Base-by-base conservation (phyloP, 92 coral and sea anemone species). In the Muricea muricata region DNA sequence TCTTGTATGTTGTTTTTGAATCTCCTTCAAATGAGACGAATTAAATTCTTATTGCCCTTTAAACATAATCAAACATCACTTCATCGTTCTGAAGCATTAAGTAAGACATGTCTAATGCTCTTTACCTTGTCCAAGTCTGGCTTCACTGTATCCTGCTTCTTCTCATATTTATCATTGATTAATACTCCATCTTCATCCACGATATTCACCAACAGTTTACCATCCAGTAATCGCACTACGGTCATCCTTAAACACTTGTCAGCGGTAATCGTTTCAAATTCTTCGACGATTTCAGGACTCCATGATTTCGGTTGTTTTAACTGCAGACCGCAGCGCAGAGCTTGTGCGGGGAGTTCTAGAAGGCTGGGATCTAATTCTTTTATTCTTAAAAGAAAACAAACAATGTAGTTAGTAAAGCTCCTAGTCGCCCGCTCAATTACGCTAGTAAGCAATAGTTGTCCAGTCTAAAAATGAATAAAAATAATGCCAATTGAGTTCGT, bases 241-340 rank as follows among this genome's bases (percentile, higher is more conserved):
- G 24, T 55, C 70, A 78, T 78, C 50, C 58, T 56, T 28, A 78
- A 57, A 39, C 83, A 78, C 83, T 78, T 78, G 71, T 78, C 83
- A 23, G 30, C 46, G 54, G 83, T 78, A 24, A 24, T 10, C 21
- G 29, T 39, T 23, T 78, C 83, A 23, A 78, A 78, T 63, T 12
- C 40, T 28, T 1, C 83, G 35, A 56, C 58, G 48, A 54, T 78
- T 57, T 56, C 70, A 6, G 69, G 4, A 65, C 39, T 75, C 87
- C 69, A 73, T 23, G 73, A 73, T 39, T 18, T 73, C 31, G 83
- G 71, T 20, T 34, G 52, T 45, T 35, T 33, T 9, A 78, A n/a
- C 32, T 78, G 50, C 47, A 78, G 21, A 55, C 71, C 0, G 55
- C 83, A 78, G n/a, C 83, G 26, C 34, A 78, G n/a, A 28, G 71